Conservation (phyloP, 2,888 invertebrate species). For the Germaria angustata region DNA sequence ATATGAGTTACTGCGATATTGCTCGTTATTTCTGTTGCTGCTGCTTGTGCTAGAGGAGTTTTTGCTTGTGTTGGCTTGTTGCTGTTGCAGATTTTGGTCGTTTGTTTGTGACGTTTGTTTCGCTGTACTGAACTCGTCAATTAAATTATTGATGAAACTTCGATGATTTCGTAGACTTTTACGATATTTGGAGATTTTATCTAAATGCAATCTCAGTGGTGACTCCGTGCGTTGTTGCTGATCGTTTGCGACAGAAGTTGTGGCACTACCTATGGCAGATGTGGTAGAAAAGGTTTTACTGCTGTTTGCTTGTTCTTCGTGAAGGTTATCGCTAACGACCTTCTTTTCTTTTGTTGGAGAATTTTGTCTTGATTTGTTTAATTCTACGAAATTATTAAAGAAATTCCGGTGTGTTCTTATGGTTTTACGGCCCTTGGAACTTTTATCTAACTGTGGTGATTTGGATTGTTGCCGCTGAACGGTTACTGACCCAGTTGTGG, state of each 20-base stretch:
- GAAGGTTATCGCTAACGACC: not conserved
- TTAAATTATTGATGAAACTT: constrained; percentile 59
- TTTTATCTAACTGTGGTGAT: constrained; percentile 66
- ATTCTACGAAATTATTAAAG: constrained; percentile 52
- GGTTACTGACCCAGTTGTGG: constrained; percentile 27
- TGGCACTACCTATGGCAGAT: constrained; percentile 19
- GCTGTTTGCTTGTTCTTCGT: constrained; percentile 11
- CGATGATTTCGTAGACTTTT: constrained; percentile 73
- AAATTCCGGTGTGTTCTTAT: constrained; percentile 71
- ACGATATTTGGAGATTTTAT: constrained; percentile 72
- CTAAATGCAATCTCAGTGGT: constrained; percentile 57
- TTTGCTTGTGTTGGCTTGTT: constrained; percentile 31
- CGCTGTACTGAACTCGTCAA: constrained; percentile 37
- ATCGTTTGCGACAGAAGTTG: constrained; percentile 19
- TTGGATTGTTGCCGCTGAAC: constrained; percentile 30
- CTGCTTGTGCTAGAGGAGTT: constrained; percentile 39
- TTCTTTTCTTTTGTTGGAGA: constrained; percentile 55
- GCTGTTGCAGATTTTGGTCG: constrained; percentile 54
- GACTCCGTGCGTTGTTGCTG: constrained; percentile 36
- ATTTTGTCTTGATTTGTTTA: constrained; percentile 35
- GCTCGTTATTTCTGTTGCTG: constrained; percentile 20
- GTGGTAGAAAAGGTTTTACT: not conserved
- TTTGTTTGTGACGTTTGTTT: constrained; percentile 51
- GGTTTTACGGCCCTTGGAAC: constrained; percentile 72
- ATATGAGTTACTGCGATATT: constrained; percentile 43